Base-by-base conservation (phyloP, 2,113 vertebrate genomes). In the Clarias gariepinus region DNA sequence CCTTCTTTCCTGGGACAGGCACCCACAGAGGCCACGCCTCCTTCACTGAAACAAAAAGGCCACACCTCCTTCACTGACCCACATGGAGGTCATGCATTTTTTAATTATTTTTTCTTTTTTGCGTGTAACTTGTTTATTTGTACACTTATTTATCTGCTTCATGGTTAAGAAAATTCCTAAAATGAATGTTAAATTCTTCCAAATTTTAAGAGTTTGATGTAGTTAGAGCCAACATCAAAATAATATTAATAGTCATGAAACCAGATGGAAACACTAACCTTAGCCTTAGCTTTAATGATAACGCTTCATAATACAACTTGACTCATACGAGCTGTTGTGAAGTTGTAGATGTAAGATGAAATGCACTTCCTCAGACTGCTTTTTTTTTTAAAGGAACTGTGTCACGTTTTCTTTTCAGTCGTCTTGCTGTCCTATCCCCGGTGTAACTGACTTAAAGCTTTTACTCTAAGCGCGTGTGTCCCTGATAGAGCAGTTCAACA, bases 381-480 rank as follows among this genome's bases (percentile, higher is more conserved):
- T 74, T 74, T 36, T 74, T 47, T 36, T 36, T 36, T 3, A n/a
- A n/a, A n/a, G n/a, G n/a, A n/a, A 36, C 3, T 36, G 1, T 47
- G 41, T 7, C 4, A 47, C 7, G 47, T 47, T 47, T 47, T 47
- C 47, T 8, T 47, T 47, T 47, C 47, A 78, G 84, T n/a, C 30
- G 23, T 69, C 82, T 82, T 78, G 63, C 82, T 58, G 61, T 78
- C 87, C 86, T 23, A 41, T 79, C 78, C 82, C 78, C 68, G 58
- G 88, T 23, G 79, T 33, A 52, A 82, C 64, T 0, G 15, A 63
- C 52, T 76, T 68, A 58, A 68, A 84, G 73, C 86, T 84, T 87
- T 87, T 66, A 69, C 63, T 79, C 11, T 3, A n/a, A 41, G 30
- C 23, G 9, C 18, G 33, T 19, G 47, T 12, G 52, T 57, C 30